Conservation (phyloP, 1,140 invertebrate species). For the Ptiloglossa arizonensis region DNA sequence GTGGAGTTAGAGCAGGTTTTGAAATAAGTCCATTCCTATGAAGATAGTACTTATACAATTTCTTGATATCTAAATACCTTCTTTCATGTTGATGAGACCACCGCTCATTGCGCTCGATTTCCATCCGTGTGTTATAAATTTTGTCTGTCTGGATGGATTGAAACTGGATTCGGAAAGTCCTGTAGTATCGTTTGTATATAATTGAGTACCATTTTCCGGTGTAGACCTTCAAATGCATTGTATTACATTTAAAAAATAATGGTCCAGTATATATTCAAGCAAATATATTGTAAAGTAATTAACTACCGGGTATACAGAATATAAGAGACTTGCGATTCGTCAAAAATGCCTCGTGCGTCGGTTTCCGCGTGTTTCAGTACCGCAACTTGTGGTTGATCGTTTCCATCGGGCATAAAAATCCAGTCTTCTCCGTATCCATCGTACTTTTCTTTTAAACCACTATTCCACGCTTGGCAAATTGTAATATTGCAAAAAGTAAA, state of each 20-base stretch:
- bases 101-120: slow-evolving; percentile 81
- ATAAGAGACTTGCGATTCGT: slow-evolving; percentile 70
- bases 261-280: not conserved
- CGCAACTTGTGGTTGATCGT: slow-evolving; percentile 83
- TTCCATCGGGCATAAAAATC: slow-evolving; percentile 86
- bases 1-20: slow-evolving; percentile 34
- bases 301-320: slow-evolving; percentile 77
- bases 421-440: slow-evolving; percentile 84
- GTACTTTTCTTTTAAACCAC: slow-evolving; percentile 71
- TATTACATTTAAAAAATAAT: slow-evolving; percentile 3
- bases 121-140: slow-evolving; percentile 90
- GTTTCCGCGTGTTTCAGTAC: slow-evolving; percentile 74
- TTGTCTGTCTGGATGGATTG: slow-evolving; percentile 83
- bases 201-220: slow-evolving; percentile 69
- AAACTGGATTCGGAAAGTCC: slow-evolving; percentile 80
- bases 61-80: slow-evolving; percentile 65
- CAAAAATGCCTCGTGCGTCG: slow-evolving; percentile 64
- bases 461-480: slow-evolving; percentile 56
- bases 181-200: slow-evolving; percentile 71
- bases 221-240: slow-evolving; percentile 70
- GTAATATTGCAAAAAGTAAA: not conserved
- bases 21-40: not conserved
- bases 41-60: not conserved
- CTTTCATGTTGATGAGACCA: slow-evolving; percentile 72
- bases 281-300: not conserved